A percentile compares a stretch with the other conserved stretches of the same genome.
Conservation (phyloP, 2,888 invertebrate genomes). For the Corythucha ciliata region DNA sequence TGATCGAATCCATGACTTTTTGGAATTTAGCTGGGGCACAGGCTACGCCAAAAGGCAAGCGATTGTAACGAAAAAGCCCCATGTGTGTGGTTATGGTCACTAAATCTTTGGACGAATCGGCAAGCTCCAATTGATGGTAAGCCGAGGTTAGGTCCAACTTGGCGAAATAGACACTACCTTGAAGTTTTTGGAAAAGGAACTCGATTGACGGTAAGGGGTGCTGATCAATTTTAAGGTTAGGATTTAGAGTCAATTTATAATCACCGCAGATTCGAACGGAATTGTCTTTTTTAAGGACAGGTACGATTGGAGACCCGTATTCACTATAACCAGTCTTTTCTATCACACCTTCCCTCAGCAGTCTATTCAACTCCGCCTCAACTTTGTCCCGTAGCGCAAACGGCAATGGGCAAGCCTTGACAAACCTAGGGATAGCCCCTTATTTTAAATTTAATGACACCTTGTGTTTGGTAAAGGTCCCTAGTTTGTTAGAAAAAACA, state of each 20-base stretch:
- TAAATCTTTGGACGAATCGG: conserved; percentile 37
- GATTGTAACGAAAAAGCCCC: conserved; percentile 37
- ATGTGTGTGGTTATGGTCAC: conserved; percentile 39
- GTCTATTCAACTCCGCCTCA: conserved; percentile 32
- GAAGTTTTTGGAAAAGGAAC: conserved; percentile 20
- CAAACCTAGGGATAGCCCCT: conserved; percentile 32
- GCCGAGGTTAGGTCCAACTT: conserved; percentile 23
- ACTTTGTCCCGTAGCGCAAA: conserved; percentile 33
- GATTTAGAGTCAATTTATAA: conserved; percentile 18
- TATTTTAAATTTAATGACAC: conserved; percentile 23
- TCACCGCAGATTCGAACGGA: conserved; percentile 37
- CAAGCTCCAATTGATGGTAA: conserved; percentile 33
- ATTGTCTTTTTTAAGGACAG: conserved; percentile 39
- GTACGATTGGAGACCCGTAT: conserved; percentile 40
- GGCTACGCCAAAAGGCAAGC: conserved; percentile 36
- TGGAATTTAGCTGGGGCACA: conserved; percentile 33
- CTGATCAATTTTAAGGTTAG: conserved; percentile 18
- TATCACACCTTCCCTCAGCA: conserved; percentile 33
- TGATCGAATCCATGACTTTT: conserved; percentile 37
- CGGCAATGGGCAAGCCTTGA: conserved; percentile 34
- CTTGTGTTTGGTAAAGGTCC: conserved; percentile 20
- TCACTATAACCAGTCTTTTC: conserved; percentile 30
- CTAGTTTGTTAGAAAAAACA: conserved; percentile 25
- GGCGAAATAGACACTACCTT: conserved; percentile 30
- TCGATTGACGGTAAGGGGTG: conserved; percentile 27